Percentiles rank a stretch among this genome's conserved stretches.
These are phyloP conservation scores for Rhamnusium bicolor DNA, from an alignment of 2,888 invertebrate genomes.

Conservation along the genomic window DNA sequence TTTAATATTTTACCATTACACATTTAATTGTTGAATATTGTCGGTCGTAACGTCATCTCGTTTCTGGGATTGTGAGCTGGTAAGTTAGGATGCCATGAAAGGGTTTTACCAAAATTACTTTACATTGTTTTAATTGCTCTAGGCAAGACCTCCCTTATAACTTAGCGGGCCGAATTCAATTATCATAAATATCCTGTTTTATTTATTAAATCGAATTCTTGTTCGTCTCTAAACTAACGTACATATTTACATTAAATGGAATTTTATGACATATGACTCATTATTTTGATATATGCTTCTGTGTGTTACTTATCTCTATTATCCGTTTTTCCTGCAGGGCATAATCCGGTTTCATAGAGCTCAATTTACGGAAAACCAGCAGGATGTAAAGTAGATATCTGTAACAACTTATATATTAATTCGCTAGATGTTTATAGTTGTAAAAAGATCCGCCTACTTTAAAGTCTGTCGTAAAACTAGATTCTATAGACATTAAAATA, in stretches of 20 bases:
- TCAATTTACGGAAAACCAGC: too few relatives aligned
- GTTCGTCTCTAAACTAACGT: not conserved
- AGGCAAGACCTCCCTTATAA: conserved; percentile 37
- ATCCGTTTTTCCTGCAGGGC: too few relatives aligned
- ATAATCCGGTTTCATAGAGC: too few relatives aligned
- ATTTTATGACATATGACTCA: not conserved
- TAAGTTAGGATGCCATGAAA: conserved; percentile 56
- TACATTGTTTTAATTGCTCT: conserved; percentile 59
- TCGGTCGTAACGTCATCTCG: conserved; percentile 51
- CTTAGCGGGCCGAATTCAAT: conserved; percentile 28
- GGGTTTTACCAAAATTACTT: conserved; percentile 58
- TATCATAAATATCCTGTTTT: conserved; percentile 23
- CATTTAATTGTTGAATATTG: conserved; percentile 59
- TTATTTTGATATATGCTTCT: not conserved
- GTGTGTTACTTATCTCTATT: too few relatives aligned
- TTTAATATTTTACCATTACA: conserved; percentile 56
- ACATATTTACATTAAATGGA: too few relatives aligned
- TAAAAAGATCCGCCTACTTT: too few relatives aligned
- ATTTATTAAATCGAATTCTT: conserved; percentile 21
- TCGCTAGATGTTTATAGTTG: too few relatives aligned
- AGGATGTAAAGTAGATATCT: too few relatives aligned
- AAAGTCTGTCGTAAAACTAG: too few relatives aligned
- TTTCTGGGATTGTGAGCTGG: conserved; percentile 54
- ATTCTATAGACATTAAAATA: too few relatives aligned
- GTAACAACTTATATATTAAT: too few relatives aligned